Conservation (phyloP, 1,140 invertebrate species). For the Brachionus asplanchnoidis region DNA sequence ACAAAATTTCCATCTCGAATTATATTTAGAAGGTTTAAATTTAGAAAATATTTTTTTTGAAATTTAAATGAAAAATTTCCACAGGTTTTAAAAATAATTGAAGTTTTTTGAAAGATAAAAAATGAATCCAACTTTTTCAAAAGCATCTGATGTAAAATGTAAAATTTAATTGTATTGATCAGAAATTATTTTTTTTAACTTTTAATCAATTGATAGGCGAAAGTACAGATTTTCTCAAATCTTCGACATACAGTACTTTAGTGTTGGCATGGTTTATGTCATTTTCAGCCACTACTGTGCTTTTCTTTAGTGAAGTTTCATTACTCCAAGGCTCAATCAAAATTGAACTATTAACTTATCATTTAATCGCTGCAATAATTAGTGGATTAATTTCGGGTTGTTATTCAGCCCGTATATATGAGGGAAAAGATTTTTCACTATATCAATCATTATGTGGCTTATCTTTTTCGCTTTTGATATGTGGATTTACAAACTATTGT, state of each 20-base stretch:
- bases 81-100: too few species aligned
- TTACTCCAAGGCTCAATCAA: neutral
- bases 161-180: neutral
- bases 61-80: too few species aligned
- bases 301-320: neutral
- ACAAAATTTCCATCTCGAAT: neutral
- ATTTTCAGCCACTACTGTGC: neutral
- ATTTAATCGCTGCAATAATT: neutral
- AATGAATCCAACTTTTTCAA: neutral
- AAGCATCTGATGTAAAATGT: neutral
- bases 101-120: neutral
- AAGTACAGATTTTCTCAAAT: neutral
- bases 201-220: neutral
- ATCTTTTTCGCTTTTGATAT: neutral
- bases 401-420: neutral
- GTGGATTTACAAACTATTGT: neutral
- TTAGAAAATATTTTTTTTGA: neutral
- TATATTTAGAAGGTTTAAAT: neutral
- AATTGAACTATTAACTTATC: neutral
- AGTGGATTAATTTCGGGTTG: neutral
- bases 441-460: neutral
- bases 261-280: neutral
- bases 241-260: neutral
- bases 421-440: neutral
- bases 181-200: neutral